These are phyloP conservation scores for Drosophila micromelanica DNA, from an alignment of 1,140 invertebrate genomes.

Conservation along the genomic window DNA sequence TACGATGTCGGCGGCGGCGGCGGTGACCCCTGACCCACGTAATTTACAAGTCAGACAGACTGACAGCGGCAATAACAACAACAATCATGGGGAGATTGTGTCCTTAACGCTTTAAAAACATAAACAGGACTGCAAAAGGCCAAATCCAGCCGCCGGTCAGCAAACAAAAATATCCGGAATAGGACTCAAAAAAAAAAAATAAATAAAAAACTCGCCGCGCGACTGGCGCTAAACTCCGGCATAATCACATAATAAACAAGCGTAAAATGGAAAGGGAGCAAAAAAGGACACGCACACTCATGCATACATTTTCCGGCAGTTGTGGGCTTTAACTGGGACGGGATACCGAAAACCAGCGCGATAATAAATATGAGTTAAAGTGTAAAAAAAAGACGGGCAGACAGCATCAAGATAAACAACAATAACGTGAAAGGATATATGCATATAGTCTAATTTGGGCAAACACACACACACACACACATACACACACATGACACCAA, in stretches of 20 bases:
- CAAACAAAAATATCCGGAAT: slow-evolving; percentile 42
- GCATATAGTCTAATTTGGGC: slow-evolving; percentile 35
- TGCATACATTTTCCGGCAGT: slow-evolving; percentile 21
- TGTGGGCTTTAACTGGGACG: slow-evolving; percentile 62
- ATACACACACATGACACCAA: slow-evolving; percentile 18
- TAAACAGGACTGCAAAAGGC: slow-evolving; percentile 60
- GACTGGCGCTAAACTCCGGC: slow-evolving; percentile 66
- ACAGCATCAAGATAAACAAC: slow-evolving; percentile 70
- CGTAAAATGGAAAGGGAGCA: slow-evolving; percentile 17
- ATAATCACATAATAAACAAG: slow-evolving; percentile 82
- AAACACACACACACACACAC: slow-evolving; percentile 28
- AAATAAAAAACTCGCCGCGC: slow-evolving; percentile 23
- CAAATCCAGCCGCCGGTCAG: slow-evolving; percentile 64
- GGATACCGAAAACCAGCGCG: slow-evolving; percentile 68
- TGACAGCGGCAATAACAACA: slow-evolving; percentile 41
- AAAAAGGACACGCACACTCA: slow-evolving; percentile 16
- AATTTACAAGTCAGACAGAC: slow-evolving; percentile 55
- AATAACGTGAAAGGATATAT: slow-evolving; percentile 50
- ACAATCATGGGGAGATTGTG: slow-evolving; percentile 18
- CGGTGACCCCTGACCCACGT: slow-evolving; percentile 41
- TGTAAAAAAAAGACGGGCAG: slow-evolving; percentile 60
- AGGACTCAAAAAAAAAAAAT: slow-evolving; percentile 6
- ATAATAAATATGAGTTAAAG: slow-evolving; percentile 77
- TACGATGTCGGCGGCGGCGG: slow-evolving; percentile 32
- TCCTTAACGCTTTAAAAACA: slow-evolving; percentile 48